Evolutionary conservation across 2,113 vertebrate species (phyloP).

Genomic region (Leuciscus idus): DNA sequence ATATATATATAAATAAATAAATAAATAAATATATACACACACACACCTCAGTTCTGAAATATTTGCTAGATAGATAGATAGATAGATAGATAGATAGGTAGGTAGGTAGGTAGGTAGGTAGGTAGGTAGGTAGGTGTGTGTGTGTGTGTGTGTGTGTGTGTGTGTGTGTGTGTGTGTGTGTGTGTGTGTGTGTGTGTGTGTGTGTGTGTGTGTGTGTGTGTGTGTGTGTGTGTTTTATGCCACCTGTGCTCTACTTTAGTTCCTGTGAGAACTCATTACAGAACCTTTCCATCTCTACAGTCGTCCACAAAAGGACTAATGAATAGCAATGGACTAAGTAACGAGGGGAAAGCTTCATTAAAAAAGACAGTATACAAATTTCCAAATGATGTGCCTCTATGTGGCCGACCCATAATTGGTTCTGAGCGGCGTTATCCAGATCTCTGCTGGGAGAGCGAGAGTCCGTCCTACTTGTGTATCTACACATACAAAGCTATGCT

Average conservation of each 20-base stretch:
- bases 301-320: constrained; percentile 65
- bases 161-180: too few species aligned
- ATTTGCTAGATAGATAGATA: too few species aligned
- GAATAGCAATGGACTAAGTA: constrained; percentile 67
- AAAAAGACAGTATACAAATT: constrained; percentile 71
- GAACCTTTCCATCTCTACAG: constrained; percentile 60
- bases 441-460: constrained; percentile 39
- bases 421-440: constrained; percentile 57
- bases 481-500: background rate
- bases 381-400: constrained; percentile 63
- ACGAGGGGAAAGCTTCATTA: constrained; percentile 74
- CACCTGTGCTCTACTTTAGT: constrained; percentile 64
- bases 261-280: constrained; percentile 66
- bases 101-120: too few species aligned
- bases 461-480: background rate
- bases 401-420: constrained; percentile 68
- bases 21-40: too few species aligned
- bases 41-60: too few species aligned
- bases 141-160: too few species aligned
- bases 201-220: too few species aligned
- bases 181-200: too few species aligned
- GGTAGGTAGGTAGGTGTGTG: too few species aligned
- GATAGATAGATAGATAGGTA: too few species aligned
- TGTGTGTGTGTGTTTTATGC: constrained; percentile 13
- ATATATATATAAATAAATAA: background rate